Evolutionary conservation across 2,888 invertebrate genomes (phyloP).

Genomic region (Rutpela maculata): DNA sequence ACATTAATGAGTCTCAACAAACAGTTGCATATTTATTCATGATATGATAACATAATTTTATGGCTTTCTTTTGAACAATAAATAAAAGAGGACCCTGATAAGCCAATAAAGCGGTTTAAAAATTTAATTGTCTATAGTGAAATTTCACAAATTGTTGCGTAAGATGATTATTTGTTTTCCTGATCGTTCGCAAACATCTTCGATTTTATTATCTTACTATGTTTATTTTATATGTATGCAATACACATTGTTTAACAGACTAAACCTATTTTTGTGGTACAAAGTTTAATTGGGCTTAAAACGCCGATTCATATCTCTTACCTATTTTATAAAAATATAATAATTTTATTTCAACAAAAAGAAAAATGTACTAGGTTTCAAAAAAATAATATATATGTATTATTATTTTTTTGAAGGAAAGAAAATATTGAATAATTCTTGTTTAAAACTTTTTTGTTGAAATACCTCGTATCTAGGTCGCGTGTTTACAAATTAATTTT

Average conservation of each 20-base stretch:
- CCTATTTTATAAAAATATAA: too few relatives aligned
- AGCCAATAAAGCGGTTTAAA: constrained; percentile 6
- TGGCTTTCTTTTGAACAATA: constrained; percentile 8
- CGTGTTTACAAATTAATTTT: too few relatives aligned
- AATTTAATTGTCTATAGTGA: constrained; percentile 13
- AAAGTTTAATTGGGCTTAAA: constrained; percentile 1
- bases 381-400: too few relatives aligned
- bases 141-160: constrained; percentile 25
- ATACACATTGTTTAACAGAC: background rate
- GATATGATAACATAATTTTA: constrained; percentile 18
- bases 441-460: too few relatives aligned
- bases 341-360: too few relatives aligned
- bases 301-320: too few relatives aligned
- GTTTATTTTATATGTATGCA: background rate
- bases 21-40: constrained; percentile 26
- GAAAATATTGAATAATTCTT: too few relatives aligned
- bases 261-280: constrained; percentile 8
- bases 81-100: constrained; percentile 3
- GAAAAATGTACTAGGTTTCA: too few relatives aligned
- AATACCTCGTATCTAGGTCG: too few relatives aligned
- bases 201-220: constrained; percentile 8
- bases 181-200: constrained; percentile 26
- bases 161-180: constrained; percentile 21
- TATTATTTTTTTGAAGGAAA: too few relatives aligned
- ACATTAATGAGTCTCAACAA: background rate